Evolutionary conservation across 2,113 vertebrate species (phyloP).

Genomic region (Laticauda colubrina): DNA sequence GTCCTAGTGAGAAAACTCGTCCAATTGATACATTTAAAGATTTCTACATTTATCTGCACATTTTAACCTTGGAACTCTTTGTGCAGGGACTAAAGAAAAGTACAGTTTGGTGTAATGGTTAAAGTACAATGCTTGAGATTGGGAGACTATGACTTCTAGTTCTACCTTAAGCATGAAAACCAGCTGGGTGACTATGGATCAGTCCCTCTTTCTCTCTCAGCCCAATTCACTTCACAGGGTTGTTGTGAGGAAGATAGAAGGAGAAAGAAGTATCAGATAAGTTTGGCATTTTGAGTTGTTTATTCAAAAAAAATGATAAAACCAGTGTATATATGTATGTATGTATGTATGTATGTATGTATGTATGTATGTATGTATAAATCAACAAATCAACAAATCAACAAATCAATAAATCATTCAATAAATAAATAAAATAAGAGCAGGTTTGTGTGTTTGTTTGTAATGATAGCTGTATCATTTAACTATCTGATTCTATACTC

Average conservation of each 20-base stretch:
- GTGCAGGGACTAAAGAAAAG: background rate
- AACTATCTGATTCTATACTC: constrained; percentile 14
- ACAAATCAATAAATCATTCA: too few relatives aligned
- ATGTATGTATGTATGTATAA: too few relatives aligned
- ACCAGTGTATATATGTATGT: too few relatives aligned
- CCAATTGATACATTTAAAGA: constrained; percentile 26
- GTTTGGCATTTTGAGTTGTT: constrained; percentile 5
- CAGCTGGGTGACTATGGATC: background rate
- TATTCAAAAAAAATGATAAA: background rate
- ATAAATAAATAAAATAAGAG: too few relatives aligned
- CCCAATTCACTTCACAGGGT: background rate
- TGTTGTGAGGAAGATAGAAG: background rate
- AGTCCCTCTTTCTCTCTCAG: background rate
- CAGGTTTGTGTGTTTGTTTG: background rate
- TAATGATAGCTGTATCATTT: constrained; percentile 30
- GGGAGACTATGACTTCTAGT: background rate
- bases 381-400: too few relatives aligned
- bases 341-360: too few relatives aligned
- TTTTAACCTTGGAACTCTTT: constrained; percentile 31
- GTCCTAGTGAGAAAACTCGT: constrained; percentile 27
- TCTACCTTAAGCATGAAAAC: background rate
- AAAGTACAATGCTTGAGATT: background rate
- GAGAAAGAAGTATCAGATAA: too few relatives aligned
- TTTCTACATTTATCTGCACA: constrained; percentile 44
- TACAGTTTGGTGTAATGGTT: background rate